Conservation (phyloP, 2,797 vertebrate genomes). For the Molossus alvarezi region DNA sequence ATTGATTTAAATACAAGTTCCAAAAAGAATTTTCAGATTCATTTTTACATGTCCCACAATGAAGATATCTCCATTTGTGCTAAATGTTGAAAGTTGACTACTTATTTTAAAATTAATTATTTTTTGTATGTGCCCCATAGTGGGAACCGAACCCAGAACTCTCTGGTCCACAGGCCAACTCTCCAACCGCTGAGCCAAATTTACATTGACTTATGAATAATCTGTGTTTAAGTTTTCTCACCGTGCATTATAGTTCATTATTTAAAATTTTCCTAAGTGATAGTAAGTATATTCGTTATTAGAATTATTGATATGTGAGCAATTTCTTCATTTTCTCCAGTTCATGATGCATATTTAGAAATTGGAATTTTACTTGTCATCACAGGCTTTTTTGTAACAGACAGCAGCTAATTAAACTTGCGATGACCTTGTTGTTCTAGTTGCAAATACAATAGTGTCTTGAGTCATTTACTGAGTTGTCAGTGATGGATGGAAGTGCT, state of each 20-base stretch:
- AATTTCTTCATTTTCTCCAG: conserved; percentile 44
- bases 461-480: conserved; percentile 84
- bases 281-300: conserved; percentile 65
- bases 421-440: conserved; percentile 83
- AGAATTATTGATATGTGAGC: conserved; percentile 36
- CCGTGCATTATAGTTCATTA: conserved; percentile 1
- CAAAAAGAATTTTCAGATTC: conserved; percentile 10
- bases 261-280: conserved; percentile 49
- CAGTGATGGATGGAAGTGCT: conserved; percentile 81
- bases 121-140: no score
- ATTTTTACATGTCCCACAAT: not conserved
- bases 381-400: conserved; percentile 77
- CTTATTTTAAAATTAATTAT: conserved; percentile 59
- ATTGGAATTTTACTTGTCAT: conserved; percentile 70
- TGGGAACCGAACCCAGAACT: no score
- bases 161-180: no score
- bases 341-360: conserved; percentile 75
- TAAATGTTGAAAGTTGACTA: not conserved
- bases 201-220: conserved; percentile 9
- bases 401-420: conserved; percentile 86
- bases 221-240: conserved; percentile 57
- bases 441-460: conserved; percentile 82
- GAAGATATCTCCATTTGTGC: not conserved
- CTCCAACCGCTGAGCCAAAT: not conserved
- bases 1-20: not conserved